A percentile compares a stretch with the other conserved stretches of the same genome.
These are phyloP conservation scores for Alexandromys fortis DNA, from an alignment of 2,113 vertebrate species.

Conservation along the genomic window DNA sequence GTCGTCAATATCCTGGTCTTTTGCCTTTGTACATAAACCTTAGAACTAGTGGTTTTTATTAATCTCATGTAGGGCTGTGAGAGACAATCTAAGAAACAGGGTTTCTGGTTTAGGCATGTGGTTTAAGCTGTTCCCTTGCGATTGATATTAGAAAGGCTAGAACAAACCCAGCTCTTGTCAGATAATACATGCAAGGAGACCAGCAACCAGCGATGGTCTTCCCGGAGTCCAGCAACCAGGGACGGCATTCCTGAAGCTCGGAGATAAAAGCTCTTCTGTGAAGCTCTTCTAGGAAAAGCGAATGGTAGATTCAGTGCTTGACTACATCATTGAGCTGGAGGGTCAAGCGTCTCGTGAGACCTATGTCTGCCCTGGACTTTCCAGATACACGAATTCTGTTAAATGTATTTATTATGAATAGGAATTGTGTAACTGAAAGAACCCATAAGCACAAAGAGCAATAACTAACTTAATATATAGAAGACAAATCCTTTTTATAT, in stretches of 20 bases:
- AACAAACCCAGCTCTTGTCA: not conserved
- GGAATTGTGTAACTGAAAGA: conserved; percentile 13
- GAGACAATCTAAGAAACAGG: not conserved
- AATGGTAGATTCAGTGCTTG: not conserved
- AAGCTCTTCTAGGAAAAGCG: not conserved
- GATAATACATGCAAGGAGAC: not conserved
- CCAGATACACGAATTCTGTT: not conserved
- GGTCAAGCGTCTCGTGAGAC: not conserved
- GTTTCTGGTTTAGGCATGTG: not conserved
- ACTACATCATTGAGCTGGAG: not conserved
- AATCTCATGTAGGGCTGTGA: not conserved
- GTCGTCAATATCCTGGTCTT: not conserved
- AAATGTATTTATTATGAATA: not conserved
- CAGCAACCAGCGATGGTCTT: not conserved
- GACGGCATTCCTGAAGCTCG: not conserved
- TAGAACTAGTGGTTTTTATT: not conserved
- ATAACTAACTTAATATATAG: conserved; percentile 27
- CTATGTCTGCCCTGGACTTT: not conserved
- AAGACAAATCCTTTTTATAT: not conserved
- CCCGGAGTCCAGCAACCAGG: not conserved
- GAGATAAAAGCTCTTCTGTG: not conserved
- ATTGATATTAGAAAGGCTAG: not conserved
- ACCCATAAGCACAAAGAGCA: not conserved
- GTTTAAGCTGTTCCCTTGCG: not conserved
- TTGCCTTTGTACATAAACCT: not conserved